Percentiles rank a stretch among this genome's conserved stretches.
These are phyloP conservation scores for Lacerta viridis DNA, from an alignment of 2,797 vertebrate species.

Conservation along the genomic window DNA sequence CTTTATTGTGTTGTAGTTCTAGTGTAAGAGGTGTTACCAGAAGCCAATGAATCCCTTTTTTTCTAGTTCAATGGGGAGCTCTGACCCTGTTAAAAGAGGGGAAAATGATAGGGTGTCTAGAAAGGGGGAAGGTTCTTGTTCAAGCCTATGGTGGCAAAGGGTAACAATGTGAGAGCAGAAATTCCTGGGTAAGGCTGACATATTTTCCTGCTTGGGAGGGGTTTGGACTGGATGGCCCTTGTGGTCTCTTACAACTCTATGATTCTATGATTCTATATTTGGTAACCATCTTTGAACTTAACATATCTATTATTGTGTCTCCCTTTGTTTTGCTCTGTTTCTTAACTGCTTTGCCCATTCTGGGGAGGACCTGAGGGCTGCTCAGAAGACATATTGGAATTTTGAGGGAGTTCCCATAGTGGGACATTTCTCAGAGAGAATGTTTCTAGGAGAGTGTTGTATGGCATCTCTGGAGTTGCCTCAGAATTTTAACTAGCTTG, in stretches of 20 bases:
- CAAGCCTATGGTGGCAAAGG: background rate
- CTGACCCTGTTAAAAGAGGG: background rate
- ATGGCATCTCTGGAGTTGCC: background rate
- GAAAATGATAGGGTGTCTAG: background rate
- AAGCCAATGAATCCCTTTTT: background rate
- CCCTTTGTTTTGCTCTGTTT: background rate
- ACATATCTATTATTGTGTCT: background rate
- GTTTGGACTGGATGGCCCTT: no score
- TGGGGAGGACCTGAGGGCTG: background rate
- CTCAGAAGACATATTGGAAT: background rate
- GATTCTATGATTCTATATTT: background rate
- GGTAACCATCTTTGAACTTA: background rate
- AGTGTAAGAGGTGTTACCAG: background rate
- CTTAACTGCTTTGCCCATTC: background rate
- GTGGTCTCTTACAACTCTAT: no score
- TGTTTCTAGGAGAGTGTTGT: no score
- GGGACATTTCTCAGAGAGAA: background rate
- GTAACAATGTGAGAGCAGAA: background rate
- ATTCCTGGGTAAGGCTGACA: background rate
- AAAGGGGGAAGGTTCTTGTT: background rate
- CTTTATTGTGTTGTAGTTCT: background rate
- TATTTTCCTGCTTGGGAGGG: no score
- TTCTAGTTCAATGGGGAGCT: background rate
- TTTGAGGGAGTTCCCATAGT: background rate
- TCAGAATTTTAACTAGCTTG: background rate